Base-by-base conservation (phyloP, 2,888 invertebrate genomes). In the Drosophila anomelani region DNA sequence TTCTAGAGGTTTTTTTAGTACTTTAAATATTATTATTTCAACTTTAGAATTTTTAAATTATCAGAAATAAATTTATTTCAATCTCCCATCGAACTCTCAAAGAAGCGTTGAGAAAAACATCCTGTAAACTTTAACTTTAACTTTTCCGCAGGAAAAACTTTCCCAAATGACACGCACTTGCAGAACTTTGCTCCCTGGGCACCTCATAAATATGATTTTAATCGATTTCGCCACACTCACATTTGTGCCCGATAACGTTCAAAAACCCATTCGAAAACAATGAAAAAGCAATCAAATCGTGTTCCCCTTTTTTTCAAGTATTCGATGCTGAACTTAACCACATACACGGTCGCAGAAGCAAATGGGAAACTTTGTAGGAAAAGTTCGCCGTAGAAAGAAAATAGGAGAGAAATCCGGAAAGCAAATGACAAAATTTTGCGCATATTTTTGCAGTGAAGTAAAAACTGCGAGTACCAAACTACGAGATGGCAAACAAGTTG, bases 241-340 rank as follows among this genome's bases (percentile, higher is more conserved):
- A 49, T 39, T 54, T 53, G 36, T 23, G 54, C 46, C 44, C 47
- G 41, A 53, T 53, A 44, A 58, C 60, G 46, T 76, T 79, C 73
- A 72, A 80, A 75, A 67, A 78, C 60, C 71, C 78, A 83, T 81
- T 78, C 76, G 70, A 80, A 88, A 85, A 88, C 88, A 83, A 85
- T 88, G 84, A 83, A 85, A 87, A 83, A 78, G 83, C 85, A 88
- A 85, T 85, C 88, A 85, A 80, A 78, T 81, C 38, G 41, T 75
- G 59, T 71, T 66, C 70, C 55, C 47, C 51, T 53, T 76, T 44
- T 44, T 47, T 70, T 54, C 20, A 20, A 49, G 47, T 23, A 56
- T 62, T 29, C 54, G n/a, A 54, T 13, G 66, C 68, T 43, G 69
- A 84, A 80, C 78, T 63, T 69, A 69, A 68, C 43, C 49, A 58